These are phyloP conservation scores for Sarcophilus harrisii DNA, from an alignment of 2,797 vertebrate genomes.

Conservation along the genomic window DNA sequence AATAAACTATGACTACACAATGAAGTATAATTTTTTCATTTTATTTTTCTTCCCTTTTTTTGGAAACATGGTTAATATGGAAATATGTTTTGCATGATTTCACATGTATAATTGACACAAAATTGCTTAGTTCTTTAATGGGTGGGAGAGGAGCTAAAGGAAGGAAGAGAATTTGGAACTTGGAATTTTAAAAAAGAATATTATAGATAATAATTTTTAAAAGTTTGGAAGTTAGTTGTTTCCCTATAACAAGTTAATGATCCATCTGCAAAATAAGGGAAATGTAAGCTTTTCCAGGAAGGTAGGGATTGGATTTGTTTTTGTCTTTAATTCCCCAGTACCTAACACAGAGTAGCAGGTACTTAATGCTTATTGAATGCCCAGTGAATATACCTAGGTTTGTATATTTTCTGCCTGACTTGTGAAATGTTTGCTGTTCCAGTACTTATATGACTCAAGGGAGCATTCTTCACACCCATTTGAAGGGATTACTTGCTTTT, in stretches of 20 bases:
- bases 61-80: neutral
- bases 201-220: neutral
- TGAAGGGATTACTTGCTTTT: neutral
- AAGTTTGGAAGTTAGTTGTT: neutral
- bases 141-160: neutral
- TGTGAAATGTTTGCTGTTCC: neutral
- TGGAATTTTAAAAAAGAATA: neutral
- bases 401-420: constrained; percentile 5
- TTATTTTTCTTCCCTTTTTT: neutral
- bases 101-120: neutral
- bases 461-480: neutral
- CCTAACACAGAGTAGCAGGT: neutral
- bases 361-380: neutral
- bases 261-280: neutral
- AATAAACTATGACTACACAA: neutral
- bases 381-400: neutral
- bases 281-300: neutral
- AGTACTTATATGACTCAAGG: neutral
- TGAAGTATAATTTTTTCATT: neutral
- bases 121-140: neutral
- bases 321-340: neutral
- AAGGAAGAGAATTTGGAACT: constrained; percentile 35
- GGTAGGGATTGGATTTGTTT: neutral
- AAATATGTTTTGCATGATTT: neutral
- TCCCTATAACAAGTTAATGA: neutral